Evolutionary conservation across 2,113 vertebrate species (phyloP).

Genomic region (Centrocercus urophasianus): DNA sequence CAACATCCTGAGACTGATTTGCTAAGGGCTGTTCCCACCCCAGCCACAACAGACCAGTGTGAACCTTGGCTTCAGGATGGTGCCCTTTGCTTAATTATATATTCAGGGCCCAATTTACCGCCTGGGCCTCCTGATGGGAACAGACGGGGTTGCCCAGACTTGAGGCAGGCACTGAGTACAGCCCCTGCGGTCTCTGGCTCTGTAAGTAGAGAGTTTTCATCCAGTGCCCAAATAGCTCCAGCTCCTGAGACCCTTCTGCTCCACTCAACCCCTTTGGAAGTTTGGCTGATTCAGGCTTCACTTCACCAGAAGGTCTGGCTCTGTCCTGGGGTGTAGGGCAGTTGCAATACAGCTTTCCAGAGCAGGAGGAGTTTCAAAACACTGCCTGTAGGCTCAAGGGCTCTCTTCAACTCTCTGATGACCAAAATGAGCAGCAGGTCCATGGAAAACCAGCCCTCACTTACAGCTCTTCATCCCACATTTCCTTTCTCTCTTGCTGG

Average conservation of each 20-base stretch:
- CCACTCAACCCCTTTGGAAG: background rate
- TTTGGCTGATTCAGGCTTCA: background rate
- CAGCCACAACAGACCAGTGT: constrained; percentile 70
- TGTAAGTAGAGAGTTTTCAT: constrained; percentile 16
- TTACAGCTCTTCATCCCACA: background rate
- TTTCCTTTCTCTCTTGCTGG: background rate
- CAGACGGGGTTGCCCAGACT: constrained; percentile 56
- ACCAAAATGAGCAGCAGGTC: background rate
- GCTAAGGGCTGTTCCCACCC: constrained; percentile 68
- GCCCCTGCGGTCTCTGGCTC: constrained; percentile 30
- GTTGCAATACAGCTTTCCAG: background rate
- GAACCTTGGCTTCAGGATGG: constrained; percentile 71
- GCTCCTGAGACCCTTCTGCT: constrained; percentile 28
- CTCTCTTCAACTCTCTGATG: background rate
- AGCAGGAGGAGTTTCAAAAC: background rate
- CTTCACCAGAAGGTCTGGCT: background rate
- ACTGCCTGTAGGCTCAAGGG: background rate
- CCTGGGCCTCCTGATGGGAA: constrained; percentile 65
- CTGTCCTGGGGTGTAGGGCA: background rate
- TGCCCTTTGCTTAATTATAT: constrained; percentile 73
- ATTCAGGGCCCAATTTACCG: constrained; percentile 67
- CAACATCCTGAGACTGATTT: constrained; percentile 67
- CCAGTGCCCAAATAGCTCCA: background rate
- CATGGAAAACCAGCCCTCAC: background rate
- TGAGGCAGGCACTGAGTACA: constrained; percentile 20